These are phyloP conservation scores for Mactra quadrangularis DNA, from an alignment of 1,140 invertebrate species.

Conservation along the genomic window DNA sequence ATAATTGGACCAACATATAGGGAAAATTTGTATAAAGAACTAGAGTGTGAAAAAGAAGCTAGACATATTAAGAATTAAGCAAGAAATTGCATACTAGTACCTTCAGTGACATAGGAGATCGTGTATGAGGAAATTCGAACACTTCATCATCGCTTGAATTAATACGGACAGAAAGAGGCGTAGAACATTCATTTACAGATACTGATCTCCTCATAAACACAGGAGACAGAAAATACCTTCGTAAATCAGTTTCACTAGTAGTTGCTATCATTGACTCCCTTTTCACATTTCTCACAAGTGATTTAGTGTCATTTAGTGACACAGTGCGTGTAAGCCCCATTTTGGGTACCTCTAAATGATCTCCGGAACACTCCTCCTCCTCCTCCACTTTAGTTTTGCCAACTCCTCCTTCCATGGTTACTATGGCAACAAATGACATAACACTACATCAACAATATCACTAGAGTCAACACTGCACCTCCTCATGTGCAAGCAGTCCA, in stretches of 20 bases:
- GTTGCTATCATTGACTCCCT: background rate
- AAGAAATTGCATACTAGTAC: constrained; percentile 17
- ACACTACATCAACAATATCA: background rate
- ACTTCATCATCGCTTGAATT: constrained; percentile 55
- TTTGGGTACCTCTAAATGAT: constrained; percentile 12
- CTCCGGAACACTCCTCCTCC: background rate
- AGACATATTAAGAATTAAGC: too few relatives aligned
- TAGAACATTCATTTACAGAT: constrained; percentile 51
- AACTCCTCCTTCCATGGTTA: constrained; percentile 8
- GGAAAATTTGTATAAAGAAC: too few relatives aligned
- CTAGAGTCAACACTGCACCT: too few relatives aligned
- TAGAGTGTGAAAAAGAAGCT: too few relatives aligned
- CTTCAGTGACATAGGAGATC: constrained; percentile 55
- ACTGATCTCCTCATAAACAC: constrained; percentile 48
- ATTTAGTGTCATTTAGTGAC: constrained; percentile 42
- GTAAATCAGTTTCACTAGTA: constrained; percentile 53
- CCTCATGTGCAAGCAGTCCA: too few relatives aligned
- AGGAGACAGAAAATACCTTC: constrained; percentile 51
- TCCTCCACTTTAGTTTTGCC: background rate
- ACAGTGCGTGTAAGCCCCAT: constrained; percentile 34
- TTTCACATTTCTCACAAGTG: background rate
- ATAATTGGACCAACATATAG: too few relatives aligned
- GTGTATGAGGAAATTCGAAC: constrained; percentile 59
- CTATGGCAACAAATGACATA: constrained; percentile 27
- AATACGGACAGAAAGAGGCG: constrained; percentile 1